Evolutionary conservation across 2,113 vertebrate species (phyloP), one percentile per base, ranked within the genome.

Genomic region (Bubo blakistoni): DNA sequence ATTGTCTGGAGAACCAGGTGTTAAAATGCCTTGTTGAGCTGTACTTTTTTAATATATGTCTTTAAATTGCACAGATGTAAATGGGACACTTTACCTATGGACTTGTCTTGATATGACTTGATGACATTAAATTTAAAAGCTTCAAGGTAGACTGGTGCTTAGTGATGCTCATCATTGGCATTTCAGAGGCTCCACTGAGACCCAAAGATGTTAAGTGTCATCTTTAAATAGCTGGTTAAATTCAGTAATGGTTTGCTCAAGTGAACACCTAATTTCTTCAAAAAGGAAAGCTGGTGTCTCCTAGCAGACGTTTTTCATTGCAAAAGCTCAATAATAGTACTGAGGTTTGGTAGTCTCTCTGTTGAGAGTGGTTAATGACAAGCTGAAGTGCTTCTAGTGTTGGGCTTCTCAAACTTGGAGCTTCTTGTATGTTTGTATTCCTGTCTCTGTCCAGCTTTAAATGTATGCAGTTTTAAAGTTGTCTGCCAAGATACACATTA

Each of bases 141-240:
- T 94, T 95, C 86, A 96, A 20, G 86, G 94, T 95, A 95, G 89
- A 66, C 73, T 94, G 94, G 74, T 95, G 86, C 96, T 66, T 94
- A 91, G 40, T 82, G 78, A 96, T 96, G 86, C 95, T 96, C 40
- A 89, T 96, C 96, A 47, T 47, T 10, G 21, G 47, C 77, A 71
- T 92, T 96, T 94, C 86, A 94, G 92, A 87, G 49, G 52, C 90
- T 79, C 54, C 62, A 57, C 40, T 61, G 54, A 81, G 66, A 80
- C 49, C 62, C 69, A 16, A 66, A 69, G 72, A 62, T 34, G 15
- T 14, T 42, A 72, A 70, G 44, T 59, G 54, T 92, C 49, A n/a
- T 46, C 61, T 94, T 91, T 76, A 72, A 94, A 87, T 65, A 83
- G 11, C 10, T 94, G 61, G 57, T 89, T 94, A 76, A 47, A 93